Conservation (phyloP, 2,113 vertebrate species). For the Hypanus sabinus region DNA sequence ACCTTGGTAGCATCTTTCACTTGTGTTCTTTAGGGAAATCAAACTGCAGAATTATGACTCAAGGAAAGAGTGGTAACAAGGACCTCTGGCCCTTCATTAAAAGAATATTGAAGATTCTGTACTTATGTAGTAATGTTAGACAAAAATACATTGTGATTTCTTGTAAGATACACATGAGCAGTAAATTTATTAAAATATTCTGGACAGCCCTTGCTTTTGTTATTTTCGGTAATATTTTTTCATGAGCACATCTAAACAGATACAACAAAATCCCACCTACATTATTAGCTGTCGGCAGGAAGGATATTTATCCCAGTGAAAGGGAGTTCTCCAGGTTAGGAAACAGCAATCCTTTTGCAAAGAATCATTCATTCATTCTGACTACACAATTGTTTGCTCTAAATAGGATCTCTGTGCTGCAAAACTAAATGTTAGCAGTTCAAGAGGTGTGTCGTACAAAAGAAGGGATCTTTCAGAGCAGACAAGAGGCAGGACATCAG, state of each 20-base stretch:
- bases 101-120: not conserved
- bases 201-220: not conserved
- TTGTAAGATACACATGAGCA: not conserved
- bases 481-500: not conserved
- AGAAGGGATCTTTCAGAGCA: not conserved
- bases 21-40: not conserved
- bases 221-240: not conserved
- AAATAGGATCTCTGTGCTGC: not conserved
- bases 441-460: not conserved
- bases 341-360: not conserved
- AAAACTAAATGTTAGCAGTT: not conserved
- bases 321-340: not conserved
- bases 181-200: not conserved
- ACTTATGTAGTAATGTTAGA: not conserved
- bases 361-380: not conserved
- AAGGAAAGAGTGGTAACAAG: not conserved
- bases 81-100: not conserved
- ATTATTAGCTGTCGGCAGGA: slow-evolving; percentile 19
- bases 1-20: not conserved
- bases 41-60: slow-evolving; percentile 12
- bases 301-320: not conserved
- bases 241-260: not conserved
- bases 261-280: not conserved
- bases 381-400: not conserved
- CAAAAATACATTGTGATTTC: not conserved